Conservation (phyloP, 2,797 vertebrate genomes). For the Tinamus major region DNA sequence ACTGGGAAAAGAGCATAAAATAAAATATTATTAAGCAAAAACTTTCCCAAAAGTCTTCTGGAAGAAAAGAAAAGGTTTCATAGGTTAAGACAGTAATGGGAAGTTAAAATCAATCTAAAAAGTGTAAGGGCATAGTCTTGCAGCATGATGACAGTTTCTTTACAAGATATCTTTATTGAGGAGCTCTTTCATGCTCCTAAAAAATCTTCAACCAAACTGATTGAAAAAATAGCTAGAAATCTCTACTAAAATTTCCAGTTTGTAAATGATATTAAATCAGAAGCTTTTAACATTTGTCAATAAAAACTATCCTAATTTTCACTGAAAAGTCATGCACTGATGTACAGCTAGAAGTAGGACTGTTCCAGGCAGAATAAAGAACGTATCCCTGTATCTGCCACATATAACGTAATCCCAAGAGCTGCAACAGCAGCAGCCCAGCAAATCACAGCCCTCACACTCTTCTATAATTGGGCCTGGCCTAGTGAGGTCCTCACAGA, state of each 20-base stretch:
- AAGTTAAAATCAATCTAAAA: not conserved
- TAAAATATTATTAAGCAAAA: not conserved
- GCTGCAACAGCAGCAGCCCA: not conserved
- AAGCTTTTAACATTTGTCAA: not conserved
- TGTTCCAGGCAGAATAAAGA: conserved; percentile 15
- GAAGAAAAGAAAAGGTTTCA: not conserved
- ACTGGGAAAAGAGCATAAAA: not conserved
- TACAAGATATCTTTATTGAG: not conserved
- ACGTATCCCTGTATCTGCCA: not conserved
- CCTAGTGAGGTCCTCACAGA: not conserved
- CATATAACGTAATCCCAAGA: not conserved
- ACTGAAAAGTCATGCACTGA: conserved; percentile 18
- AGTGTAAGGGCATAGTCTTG: not conserved
- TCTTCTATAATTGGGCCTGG: not conserved
- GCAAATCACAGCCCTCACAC: not conserved
- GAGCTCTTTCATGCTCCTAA: not conserved
- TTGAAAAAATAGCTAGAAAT: not conserved
- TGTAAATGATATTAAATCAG: not conserved
- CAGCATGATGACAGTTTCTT: not conserved
- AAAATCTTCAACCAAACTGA: not conserved
- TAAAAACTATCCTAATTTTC: conserved; percentile 18
- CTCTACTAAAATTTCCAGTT: not conserved
- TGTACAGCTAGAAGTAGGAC: conserved; percentile 13
- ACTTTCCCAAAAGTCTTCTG: not conserved
- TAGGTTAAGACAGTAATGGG: not conserved